These are phyloP conservation scores for Leptopilina drosophilae DNA, from an alignment of 2,888 invertebrate species.

Conservation along the genomic window DNA sequence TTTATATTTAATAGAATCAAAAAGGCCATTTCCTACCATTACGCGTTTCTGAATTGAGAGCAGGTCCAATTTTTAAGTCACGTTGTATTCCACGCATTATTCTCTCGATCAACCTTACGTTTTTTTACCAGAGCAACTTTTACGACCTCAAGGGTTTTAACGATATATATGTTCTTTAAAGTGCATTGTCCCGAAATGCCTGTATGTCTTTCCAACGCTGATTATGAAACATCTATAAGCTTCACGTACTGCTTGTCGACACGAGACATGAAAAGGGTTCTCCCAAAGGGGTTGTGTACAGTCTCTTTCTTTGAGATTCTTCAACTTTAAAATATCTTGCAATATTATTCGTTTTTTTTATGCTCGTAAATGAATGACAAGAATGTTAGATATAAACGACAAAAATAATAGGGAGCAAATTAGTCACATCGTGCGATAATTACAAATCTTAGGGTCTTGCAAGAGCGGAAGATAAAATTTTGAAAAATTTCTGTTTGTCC, in stretches of 20 bases:
- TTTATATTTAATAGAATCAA: constrained; percentile 30
- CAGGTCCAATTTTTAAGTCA: constrained; percentile 59
- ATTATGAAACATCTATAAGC: constrained; percentile 61
- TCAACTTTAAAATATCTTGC: constrained; percentile 57
- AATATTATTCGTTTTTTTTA: neutral
- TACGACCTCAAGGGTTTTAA: constrained; percentile 24
- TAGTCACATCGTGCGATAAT: no score
- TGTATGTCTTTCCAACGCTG: constrained; percentile 67
- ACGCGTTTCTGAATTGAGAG: constrained; percentile 57
- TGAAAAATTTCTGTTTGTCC: no score
- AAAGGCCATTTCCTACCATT: constrained; percentile 4
- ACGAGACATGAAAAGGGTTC: constrained; percentile 49
- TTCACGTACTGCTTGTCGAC: constrained; percentile 54
- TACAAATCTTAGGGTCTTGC: no score
- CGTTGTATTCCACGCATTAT: constrained; percentile 51
- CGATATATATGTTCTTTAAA: neutral
- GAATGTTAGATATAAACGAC: no score
- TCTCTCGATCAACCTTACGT: constrained; percentile 29
- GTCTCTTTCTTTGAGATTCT: constrained; percentile 56
- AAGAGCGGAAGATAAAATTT: no score
- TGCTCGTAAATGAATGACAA: neutral
- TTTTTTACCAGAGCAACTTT: constrained; percentile 9
- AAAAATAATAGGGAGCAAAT: no score
- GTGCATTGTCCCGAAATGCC: constrained; percentile 61
- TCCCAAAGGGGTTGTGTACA: constrained; percentile 45